Evolutionary conservation across 2,888 invertebrate genomes (phyloP), one percentile per base, ranked within the genome.

Genomic region (Stenchaetothrips biformis): DNA sequence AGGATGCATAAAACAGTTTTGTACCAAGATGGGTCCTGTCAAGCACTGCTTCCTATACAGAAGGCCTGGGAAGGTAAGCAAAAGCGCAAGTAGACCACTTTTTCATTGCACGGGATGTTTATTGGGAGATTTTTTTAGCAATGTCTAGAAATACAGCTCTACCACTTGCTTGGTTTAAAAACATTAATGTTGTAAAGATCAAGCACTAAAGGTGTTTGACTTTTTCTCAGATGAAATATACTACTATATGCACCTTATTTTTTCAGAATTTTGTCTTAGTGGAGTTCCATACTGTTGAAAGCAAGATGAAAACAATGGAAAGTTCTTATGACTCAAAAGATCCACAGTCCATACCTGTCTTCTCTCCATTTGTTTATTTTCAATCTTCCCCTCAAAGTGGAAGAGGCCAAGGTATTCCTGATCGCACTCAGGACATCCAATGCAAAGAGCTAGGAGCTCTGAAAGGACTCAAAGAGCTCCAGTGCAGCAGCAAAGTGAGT

Each of bases 291-390:
- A 87, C 89, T 16, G 87, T 88, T 83, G 85, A 87, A 3, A 88
- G 90, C 83, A 89, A 92, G 0, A 85, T 88, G 21, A 88, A 90
- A 48, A 87, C 92, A 0, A 86, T 93, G n/a, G 84, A 86, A 77
- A 86, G 87, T 4, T 90, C 92, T 83, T 88, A 89, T 0, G 91
- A 92, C 85, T 87, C 90, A 79, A 90, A 90, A 80, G 89, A 90
- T 53, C 82, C 87, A 16, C 89, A 90, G 27, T 87, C 91, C 4
- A 90, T 93, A 85, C 92, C 93, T 0, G 89, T 92, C 0, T 88
- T 89, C 16, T 93, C 93, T 0, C 91, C 91, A 2, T 92, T 94
- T 85, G 85, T 95, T 7, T 94, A 93, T 93, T 94, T 94, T 85
- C 88, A 90, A 81, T 90, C 91, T 0, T 85, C 85, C 2, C 86